A percentile compares a stretch with the other conserved stretches of the same genome.
Conservation (phyloP, 2,797 vertebrate genomes). For the Onychomys torridus region DNA sequence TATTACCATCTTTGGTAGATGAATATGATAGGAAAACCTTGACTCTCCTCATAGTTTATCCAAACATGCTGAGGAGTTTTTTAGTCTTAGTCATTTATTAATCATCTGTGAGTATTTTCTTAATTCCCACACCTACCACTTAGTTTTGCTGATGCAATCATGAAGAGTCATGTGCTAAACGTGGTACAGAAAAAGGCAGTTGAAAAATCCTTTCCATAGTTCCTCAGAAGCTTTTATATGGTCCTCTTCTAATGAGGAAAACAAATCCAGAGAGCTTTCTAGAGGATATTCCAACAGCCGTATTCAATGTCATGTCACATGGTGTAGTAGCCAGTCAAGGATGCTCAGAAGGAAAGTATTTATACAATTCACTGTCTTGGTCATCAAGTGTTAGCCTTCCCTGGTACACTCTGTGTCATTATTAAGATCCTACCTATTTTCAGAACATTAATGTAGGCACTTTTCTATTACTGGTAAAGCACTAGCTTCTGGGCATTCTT, state of each 20-base stretch:
- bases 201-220: conserved; percentile 49
- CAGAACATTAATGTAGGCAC: background rate
- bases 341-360: background rate
- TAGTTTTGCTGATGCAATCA: conserved; percentile 61
- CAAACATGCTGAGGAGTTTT: background rate
- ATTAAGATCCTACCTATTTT: conserved; percentile 29
- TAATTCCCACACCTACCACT: conserved; percentile 59
- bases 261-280: conserved; percentile 39
- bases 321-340: background rate
- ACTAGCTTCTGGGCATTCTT: background rate
- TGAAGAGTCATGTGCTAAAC: conserved; percentile 30
- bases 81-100: background rate
- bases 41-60: background rate
- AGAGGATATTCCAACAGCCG: background rate
- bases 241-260: conserved; percentile 45
- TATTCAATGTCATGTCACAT: conserved; percentile 1
- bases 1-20: background rate
- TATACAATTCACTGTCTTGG: background rate
- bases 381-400: background rate
- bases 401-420: background rate
- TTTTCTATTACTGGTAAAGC: background rate
- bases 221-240: conserved; percentile 13
- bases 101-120: background rate
- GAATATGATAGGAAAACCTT: background rate
- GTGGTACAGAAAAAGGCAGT: conserved; percentile 11